These are phyloP conservation scores for Addax nasomaculatus DNA, from an alignment of 2,113 vertebrate genomes.

Conservation along the genomic window DNA sequence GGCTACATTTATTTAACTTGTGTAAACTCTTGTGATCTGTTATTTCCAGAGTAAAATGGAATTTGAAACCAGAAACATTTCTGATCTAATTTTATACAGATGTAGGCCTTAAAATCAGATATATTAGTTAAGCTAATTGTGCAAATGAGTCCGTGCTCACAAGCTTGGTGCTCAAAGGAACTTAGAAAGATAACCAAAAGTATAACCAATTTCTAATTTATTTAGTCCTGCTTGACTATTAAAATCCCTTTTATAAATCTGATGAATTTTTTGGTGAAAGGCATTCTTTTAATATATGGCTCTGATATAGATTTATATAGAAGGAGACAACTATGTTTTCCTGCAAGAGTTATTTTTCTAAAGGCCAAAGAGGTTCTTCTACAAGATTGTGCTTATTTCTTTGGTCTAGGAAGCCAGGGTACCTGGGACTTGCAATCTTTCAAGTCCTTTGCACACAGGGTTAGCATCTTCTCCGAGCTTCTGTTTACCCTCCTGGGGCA, in stretches of 20 bases:
- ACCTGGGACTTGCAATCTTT: neutral
- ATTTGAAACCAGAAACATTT: constrained; percentile 20
- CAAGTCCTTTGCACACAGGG: neutral
- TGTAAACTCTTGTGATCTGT: constrained; percentile 18
- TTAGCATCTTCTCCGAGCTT: neutral
- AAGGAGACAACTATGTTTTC: neutral
- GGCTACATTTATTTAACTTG: constrained; percentile 56
- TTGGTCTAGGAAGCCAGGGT: neutral
- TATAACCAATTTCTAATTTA: neutral
- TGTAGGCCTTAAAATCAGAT: constrained; percentile 29
- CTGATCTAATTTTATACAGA: neutral
- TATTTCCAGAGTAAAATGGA: constrained; percentile 46
- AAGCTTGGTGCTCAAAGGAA: neutral
- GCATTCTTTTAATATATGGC: neutral
- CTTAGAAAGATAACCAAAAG: neutral
- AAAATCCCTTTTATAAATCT: neutral
- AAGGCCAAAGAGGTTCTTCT: neutral
- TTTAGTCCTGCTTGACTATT: neutral
- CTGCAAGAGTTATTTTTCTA: neutral
- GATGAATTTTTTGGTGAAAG: neutral
- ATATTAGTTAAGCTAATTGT: neutral
- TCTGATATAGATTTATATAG: neutral
- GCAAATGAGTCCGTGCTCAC: neutral
- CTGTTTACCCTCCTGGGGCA: neutral
- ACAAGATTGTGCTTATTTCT: neutral